Evolutionary conservation across 2,113 vertebrate species (phyloP), one percentile per base, ranked within the genome.

Genomic region (Misgurnus mizolepis): DNA sequence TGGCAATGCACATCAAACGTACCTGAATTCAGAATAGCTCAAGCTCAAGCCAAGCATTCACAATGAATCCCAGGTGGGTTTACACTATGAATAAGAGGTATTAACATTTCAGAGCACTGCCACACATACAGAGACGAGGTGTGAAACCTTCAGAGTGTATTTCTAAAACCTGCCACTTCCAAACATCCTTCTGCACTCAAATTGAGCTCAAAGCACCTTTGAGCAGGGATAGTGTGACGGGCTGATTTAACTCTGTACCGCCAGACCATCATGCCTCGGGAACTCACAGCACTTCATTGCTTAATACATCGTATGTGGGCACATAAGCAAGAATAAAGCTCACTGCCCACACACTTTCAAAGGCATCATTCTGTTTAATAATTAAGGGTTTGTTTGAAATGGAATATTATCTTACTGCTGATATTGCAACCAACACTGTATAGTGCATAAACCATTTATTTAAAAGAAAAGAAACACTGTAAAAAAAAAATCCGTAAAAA

Each of bases 51-150:
- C 60, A 50, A 70, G 22, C 15, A 47, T 76, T 47, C 47, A 6
- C 41, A 18, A 49, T 65, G 34, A 72, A 71, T 80, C 50, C 73
- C 67, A 80, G 66, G 60, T 66, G 60, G 45, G 12, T 49, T 22
- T 70, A 76, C 45, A 34, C 60, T 64, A 67, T 75, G 22, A 82
- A 55, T 78, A 61, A 65, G 39, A 53, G 18, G 45, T 65, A 77
- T 82, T 82, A 82, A 53, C 74, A 77, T 82, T 78, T 78, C 74
- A 82, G 47, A 69, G 66, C 58, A 2, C 17, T 15, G 27, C 56
- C 39, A 27, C 49, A 53, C 56, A 58, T 67, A 58, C n/a, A 22
- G 40, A 80, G 67, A 49, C 18, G 49, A 47, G 67, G n/a, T 74
- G 10, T 17, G 47, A 34, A 72, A 65, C 58, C 40, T 65, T 80